Conservation (phyloP, 2,888 invertebrate genomes). For the Drosophila conformis region DNA sequence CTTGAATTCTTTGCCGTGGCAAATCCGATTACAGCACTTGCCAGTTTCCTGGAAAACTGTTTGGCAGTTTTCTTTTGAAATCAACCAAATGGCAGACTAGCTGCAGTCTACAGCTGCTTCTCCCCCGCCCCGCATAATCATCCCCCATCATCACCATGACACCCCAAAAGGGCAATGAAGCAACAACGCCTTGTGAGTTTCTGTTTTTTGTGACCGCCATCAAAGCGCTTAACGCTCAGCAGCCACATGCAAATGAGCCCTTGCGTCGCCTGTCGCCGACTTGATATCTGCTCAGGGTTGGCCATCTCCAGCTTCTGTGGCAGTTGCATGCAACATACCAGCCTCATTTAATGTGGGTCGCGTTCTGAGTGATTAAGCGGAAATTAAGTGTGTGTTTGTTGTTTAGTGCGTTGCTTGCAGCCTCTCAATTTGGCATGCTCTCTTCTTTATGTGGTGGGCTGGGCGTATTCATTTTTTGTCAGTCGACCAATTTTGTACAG, state of each 20-base stretch:
- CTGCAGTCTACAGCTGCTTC: slow-evolving; percentile 16
- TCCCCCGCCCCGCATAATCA: background rate
- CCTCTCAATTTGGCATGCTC: slow-evolving; percentile 63
- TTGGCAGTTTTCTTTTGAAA: slow-evolving; percentile 59
- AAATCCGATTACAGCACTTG: slow-evolving; percentile 73
- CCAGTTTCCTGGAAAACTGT: slow-evolving; percentile 70
- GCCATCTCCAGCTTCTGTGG: slow-evolving; percentile 44
- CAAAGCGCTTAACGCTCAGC: slow-evolving; percentile 78
- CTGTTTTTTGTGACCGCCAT: slow-evolving; percentile 60
- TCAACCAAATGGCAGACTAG: slow-evolving; percentile 34
- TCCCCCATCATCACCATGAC: background rate
- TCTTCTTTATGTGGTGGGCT: slow-evolving; percentile 31
- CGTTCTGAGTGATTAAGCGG: slow-evolving; percentile 75
- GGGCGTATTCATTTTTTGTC: slow-evolving; percentile 21
- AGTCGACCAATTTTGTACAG: slow-evolving; percentile 28
- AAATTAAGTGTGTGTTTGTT: slow-evolving; percentile 69
- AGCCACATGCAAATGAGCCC: slow-evolving; percentile 81
- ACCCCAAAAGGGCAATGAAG: slow-evolving; percentile 45
- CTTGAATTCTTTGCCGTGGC: slow-evolving; percentile 48
- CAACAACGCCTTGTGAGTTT: slow-evolving; percentile 57
- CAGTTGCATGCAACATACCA: slow-evolving; percentile 28
- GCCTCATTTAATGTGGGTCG: slow-evolving; percentile 56
- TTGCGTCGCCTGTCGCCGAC: slow-evolving; percentile 59
- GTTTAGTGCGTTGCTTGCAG: slow-evolving; percentile 39
- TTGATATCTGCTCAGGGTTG: slow-evolving; percentile 29